These are phyloP conservation scores for Drosophila tani DNA, from an alignment of 1,140 invertebrate species.

Conservation along the genomic window DNA sequence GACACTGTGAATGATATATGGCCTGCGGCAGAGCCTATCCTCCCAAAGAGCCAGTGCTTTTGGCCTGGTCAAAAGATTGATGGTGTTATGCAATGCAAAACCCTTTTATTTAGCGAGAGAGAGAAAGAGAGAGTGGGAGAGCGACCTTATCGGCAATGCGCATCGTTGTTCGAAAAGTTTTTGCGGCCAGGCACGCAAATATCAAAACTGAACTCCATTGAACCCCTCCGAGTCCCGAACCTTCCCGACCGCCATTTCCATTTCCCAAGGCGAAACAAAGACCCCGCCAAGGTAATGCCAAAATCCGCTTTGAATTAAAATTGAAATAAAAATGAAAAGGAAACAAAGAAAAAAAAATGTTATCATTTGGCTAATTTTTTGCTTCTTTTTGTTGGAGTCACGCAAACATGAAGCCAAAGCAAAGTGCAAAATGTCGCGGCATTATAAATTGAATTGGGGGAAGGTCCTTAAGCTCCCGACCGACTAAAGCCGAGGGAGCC, in stretches of 20 bases:
- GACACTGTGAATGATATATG: conserved; percentile 67
- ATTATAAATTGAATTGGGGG: conserved; percentile 73
- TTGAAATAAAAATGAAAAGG: conserved; percentile 60
- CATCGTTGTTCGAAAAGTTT: conserved; percentile 50
- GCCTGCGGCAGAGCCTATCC: conserved; percentile 65
- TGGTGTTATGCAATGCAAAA: conserved; percentile 66
- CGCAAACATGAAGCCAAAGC: conserved; percentile 55
- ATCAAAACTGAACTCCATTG: conserved; percentile 66
- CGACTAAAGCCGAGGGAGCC: conserved; percentile 15
- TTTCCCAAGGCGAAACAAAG: conserved; percentile 40
- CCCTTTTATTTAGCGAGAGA: conserved; percentile 44
- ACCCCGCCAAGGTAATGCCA: conserved; percentile 55
- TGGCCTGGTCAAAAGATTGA: conserved; percentile 78
- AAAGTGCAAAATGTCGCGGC: conserved; percentile 81
- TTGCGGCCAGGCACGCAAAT: conserved; percentile 70
- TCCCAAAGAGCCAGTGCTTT: conserved; percentile 27
- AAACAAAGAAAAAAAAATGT: conserved; percentile 23
- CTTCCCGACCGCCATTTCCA: conserved; percentile 9
- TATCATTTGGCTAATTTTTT: conserved; percentile 77
- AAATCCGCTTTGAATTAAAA: conserved; percentile 78
- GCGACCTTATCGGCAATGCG: conserved; percentile 73
- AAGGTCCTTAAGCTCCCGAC: conserved; percentile 64
- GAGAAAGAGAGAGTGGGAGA: not conserved
- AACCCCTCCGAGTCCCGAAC: conserved; percentile 30
- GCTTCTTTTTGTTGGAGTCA: conserved; percentile 28